Conservation (phyloP, 1,140 invertebrate genomes). For the Proctacanthus coquilletti region DNA sequence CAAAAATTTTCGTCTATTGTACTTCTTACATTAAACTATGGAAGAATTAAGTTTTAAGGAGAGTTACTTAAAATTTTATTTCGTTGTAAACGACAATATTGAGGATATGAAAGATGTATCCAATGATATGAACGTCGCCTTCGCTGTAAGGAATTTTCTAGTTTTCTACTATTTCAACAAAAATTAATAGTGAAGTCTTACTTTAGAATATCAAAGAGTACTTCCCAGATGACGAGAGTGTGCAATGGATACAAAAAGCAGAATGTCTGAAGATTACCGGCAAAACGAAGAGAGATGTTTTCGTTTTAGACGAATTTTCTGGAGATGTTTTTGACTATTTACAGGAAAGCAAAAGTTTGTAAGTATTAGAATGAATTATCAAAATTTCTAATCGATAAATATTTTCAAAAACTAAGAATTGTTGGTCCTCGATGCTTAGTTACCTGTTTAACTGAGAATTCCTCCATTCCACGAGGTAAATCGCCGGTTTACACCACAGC, state of each 20-base stretch:
- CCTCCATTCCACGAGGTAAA: slow-evolving; percentile 55
- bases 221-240: no score
- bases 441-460: slow-evolving; percentile 49
- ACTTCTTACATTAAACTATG: background rate
- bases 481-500: slow-evolving; percentile 65
- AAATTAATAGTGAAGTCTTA: no score
- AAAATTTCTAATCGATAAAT: slow-evolving; percentile 7
- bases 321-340: slow-evolving; percentile 51
- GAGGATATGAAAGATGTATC: background rate
- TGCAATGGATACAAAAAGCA: no score
- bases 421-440: slow-evolving; percentile 66
- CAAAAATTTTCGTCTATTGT: background rate
- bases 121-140: background rate
- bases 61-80: background rate
- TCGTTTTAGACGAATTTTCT: slow-evolving; percentile 55
- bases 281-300: slow-evolving; percentile 54
- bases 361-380: slow-evolving; percentile 28
- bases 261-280: no score
- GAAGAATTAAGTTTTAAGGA: background rate
- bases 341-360: slow-evolving; percentile 45
- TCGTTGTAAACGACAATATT: background rate
- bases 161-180: no score
- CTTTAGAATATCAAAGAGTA: no score
- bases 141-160: background rate
- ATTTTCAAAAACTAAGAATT: slow-evolving; percentile 33